Base-by-base conservation (phyloP, 2,888 invertebrate genomes). In the Ectropis crepuscularia region DNA sequence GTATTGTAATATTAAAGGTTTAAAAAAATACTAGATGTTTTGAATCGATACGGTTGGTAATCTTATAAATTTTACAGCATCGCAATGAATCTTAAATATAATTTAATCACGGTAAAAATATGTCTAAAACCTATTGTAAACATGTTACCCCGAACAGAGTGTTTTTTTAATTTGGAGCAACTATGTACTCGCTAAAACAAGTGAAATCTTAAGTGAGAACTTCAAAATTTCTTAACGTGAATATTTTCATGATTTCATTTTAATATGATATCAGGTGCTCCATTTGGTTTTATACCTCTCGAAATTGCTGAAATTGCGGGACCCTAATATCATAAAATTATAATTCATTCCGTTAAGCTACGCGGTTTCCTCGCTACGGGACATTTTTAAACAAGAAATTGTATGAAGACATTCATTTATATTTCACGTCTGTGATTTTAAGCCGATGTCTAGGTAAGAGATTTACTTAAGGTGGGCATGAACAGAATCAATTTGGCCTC, bases 401-500 rank as follows among this genome's bases (percentile, higher is more conserved):
- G 11, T 43, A 50, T 16, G 28, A 7, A 43, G 50, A 0, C 12
- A 10, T 37, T 42, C 55, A 53, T 53, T 42, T 57, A 47, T 62
- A 53, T 12, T 41, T 50, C 49, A 45, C 37, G 16, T 53, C 39
- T 53, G 41, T 42, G 38, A 49, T 42, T 57, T 41, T 36, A 47
- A 53, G 48, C 49, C 46, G 7, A n/a, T 49, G 42, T 42, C 48
- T 9, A 42, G 42, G 9, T 11, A 12, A 45, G 6, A 45, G 8
- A 50, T 58, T 50, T 58, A 16, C 38, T 49, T 57, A 10, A 57
- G 42, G 49, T 49, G 47, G 38, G 28, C n/a, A 55, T 48, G 57
- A 61, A 43, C 63, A 12, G 63, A 63, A 66, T 63, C 59, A 64
- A 65, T 69, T 69, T 65, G 55, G 61, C 39, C 58, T 42, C 42